phyloP scores from a whole-genome alignment of 2,797 vertebrate genomes.

The Carcharodon carcharias region DNA sequence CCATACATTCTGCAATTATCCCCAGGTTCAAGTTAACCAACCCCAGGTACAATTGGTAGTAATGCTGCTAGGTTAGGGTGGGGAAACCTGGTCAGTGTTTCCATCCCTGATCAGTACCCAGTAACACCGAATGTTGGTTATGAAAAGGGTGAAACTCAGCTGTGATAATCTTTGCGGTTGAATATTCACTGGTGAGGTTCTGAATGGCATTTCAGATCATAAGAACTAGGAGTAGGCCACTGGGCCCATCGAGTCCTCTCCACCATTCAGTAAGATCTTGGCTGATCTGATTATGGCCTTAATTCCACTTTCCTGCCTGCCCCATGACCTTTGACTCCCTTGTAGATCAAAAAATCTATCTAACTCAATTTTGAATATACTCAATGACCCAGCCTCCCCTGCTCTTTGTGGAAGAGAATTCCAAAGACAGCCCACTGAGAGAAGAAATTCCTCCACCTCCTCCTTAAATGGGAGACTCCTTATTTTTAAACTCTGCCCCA shows the following conservation, averaged over 20 bases:
- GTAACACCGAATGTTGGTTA: background rate
- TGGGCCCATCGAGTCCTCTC: no score
- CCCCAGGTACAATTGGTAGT: background rate
- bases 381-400: background rate
- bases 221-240: background rate
- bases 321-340: no score
- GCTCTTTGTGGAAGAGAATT: background rate
- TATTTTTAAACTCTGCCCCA: background rate
- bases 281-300: background rate
- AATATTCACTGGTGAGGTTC: background rate
- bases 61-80: background rate
- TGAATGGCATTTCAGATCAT: background rate
- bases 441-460: background rate
- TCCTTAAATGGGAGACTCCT: background rate
- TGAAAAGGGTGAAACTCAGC: background rate
- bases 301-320: background rate
- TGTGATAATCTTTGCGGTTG: background rate
- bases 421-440: background rate
- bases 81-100: background rate
- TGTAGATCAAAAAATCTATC: background rate
- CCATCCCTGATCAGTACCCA: background rate
- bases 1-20: background rate
- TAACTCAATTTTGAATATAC: background rate
- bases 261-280: background rate
- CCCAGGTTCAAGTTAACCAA: background rate